phyloP scores from a whole-genome alignment of 1,140 invertebrate species.

The Apis cerana region DNA sequence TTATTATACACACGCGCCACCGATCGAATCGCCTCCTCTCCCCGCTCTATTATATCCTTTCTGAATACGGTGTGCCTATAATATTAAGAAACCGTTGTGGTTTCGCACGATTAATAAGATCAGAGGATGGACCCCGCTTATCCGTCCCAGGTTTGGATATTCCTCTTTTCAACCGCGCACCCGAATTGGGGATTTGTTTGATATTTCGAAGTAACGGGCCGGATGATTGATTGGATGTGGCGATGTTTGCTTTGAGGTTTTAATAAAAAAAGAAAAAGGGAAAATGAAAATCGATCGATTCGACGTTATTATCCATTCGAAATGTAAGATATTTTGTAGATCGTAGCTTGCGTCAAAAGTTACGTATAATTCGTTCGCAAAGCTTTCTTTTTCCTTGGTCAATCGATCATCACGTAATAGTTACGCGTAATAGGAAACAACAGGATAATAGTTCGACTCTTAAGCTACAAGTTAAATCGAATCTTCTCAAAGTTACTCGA shows the following conservation, averaged over 20 bases:
- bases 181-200: not conserved
- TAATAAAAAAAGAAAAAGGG: too few species aligned
- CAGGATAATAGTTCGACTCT: too few species aligned
- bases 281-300: too few species aligned
- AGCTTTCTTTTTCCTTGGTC: too few species aligned
- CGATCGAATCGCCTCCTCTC: slow-evolving; percentile 36
- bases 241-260: not conserved
- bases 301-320: too few species aligned
- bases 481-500: too few species aligned
- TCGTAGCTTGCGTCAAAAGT: too few species aligned
- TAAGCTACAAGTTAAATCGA: too few species aligned
- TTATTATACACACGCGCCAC: slow-evolving; percentile 77
- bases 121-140: slow-evolving; percentile 9
- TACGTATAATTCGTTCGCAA: too few species aligned
- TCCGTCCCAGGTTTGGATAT: not conserved
- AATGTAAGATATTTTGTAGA: too few species aligned
- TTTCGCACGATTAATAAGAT: slow-evolving; percentile 51
- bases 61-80: slow-evolving; percentile 27
- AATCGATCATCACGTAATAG: too few species aligned
- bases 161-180: not conserved
- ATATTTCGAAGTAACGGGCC: not conserved
- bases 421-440: too few species aligned
- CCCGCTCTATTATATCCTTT: slow-evolving; percentile 30
- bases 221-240: not conserved
- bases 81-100: slow-evolving; percentile 45